Conservation (phyloP, 2,888 invertebrate species). For the Cyrtodaria siliqua region DNA sequence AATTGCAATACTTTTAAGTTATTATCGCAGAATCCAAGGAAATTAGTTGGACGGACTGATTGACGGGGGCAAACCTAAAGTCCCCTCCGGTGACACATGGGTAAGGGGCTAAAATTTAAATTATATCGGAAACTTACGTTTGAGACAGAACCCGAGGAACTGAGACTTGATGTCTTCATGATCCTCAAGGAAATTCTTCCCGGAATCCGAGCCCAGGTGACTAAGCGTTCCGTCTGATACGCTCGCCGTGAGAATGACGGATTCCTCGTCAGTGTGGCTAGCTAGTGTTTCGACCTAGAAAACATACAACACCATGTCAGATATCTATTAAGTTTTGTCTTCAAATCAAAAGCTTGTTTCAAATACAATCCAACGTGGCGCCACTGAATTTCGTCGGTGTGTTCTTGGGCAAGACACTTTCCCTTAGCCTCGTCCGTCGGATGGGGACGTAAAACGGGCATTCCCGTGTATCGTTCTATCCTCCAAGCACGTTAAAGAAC, state of each 20-base stretch:
- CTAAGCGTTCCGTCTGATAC: conserved; percentile 45
- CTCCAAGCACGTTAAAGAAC: too few relatives aligned
- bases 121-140: conserved; percentile 28
- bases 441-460: too few relatives aligned
- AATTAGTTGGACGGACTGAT: too few relatives aligned
- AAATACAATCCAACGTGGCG: not conserved
- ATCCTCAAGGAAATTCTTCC: conserved; percentile 43
- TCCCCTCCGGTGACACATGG: too few relatives aligned
- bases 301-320: not conserved
- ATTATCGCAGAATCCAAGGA: too few relatives aligned
- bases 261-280: conserved; percentile 37
- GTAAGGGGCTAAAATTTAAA: too few relatives aligned
- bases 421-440: too few relatives aligned
- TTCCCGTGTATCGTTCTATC: too few relatives aligned
- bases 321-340: not conserved
- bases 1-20: too few relatives aligned
- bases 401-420: too few relatives aligned
- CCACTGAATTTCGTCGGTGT: too few relatives aligned
- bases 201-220: conserved; percentile 50
- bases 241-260: conserved; percentile 46
- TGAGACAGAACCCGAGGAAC: conserved; percentile 47
- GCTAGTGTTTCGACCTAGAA: conserved; percentile 44
- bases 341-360: not conserved
- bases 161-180: conserved; percentile 35
- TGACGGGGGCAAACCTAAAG: too few relatives aligned